Evolutionary conservation across 2,888 invertebrate species (phyloP).

Genomic region (Thelaira solivaga): DNA sequence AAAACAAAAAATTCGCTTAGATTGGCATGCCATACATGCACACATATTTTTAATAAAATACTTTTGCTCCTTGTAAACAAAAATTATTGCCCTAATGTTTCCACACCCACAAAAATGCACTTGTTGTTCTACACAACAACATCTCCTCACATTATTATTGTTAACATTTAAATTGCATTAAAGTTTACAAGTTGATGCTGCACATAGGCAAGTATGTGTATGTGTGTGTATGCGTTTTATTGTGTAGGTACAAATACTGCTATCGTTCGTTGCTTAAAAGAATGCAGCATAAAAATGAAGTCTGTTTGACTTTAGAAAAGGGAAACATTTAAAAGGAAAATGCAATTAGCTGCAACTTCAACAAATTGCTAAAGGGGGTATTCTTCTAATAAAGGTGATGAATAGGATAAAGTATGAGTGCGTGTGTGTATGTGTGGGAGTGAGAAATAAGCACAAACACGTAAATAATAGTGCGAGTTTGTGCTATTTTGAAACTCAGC

Average conservation of each 20-base stretch:
- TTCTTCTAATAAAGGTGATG: background rate
- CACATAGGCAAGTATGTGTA: no score
- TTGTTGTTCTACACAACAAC: background rate
- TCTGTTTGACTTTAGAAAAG: background rate
- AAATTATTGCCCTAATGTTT: background rate
- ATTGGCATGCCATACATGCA: background rate
- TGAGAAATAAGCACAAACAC: background rate
- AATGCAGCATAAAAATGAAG: background rate
- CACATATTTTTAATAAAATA: no score
- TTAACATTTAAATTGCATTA: slow-evolving; percentile 14
- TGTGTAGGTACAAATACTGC: background rate
- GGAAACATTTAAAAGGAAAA: slow-evolving; percentile 66
- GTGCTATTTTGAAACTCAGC: background rate
- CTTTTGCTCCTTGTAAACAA: background rate
- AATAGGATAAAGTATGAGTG: no score
- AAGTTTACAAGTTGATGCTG: background rate
- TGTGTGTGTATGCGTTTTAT: background rate
- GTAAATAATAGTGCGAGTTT: no score
- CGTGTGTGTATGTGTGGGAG: background rate
- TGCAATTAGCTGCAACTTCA: slow-evolving; percentile 70
- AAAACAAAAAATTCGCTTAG: no score
- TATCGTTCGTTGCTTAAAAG: background rate
- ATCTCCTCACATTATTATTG: background rate
- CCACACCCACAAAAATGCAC: background rate
- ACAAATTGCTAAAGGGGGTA: slow-evolving; percentile 37